Base-by-base conservation (phyloP, 2,113 vertebrate genomes). In the Stigmatopora argus region DNA sequence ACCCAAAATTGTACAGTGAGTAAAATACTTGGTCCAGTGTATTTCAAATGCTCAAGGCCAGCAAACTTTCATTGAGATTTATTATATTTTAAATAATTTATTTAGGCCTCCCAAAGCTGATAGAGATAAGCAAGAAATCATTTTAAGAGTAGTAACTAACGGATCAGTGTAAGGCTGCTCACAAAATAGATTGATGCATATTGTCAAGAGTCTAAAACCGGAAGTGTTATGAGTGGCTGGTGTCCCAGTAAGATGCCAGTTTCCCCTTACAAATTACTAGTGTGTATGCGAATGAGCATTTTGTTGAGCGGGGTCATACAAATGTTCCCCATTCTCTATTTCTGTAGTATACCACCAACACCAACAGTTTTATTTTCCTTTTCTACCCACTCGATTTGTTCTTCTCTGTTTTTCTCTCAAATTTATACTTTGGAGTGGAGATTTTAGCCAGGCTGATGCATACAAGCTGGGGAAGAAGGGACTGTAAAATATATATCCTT, bases 301-400 rank as follows among this genome's bases (percentile, higher is more conserved):
- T 60, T 19, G 58, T 44, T 10, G 35, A 13, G 19, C 3, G 35
- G 18, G 11, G 35, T n/a, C 7, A 41, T 8, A 44, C 41, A 41
- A 44, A 60, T 60, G 35, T n/a, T 6, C 18, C 35, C 58, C 35
- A 14, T 60, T 60, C n/a, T 41, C 18, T 35, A 60, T 60, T 60
- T 60, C 41, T 44, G 26, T 31, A 31, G 26, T 31, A 41, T 41
- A 2, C 41, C 35, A 34, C 58, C 23, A 17, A 18, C 18, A n/a
- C 21, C 21, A 26, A 26, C 19, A 13, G 21, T 26, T 55, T 44
- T 2, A n/a, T 17, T 60, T 58, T 12, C 14, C 26, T 56, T 58
- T 58, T n/a, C 35, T 41, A 10, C 18, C 56, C 5, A 15, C 15
- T 58, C 3, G 26, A 35, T 59, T 59, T 41, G 34, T 41, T 41